phyloP scores from a whole-genome alignment of 2,797 vertebrate species.

The Siniperca scherzeri region DNA sequence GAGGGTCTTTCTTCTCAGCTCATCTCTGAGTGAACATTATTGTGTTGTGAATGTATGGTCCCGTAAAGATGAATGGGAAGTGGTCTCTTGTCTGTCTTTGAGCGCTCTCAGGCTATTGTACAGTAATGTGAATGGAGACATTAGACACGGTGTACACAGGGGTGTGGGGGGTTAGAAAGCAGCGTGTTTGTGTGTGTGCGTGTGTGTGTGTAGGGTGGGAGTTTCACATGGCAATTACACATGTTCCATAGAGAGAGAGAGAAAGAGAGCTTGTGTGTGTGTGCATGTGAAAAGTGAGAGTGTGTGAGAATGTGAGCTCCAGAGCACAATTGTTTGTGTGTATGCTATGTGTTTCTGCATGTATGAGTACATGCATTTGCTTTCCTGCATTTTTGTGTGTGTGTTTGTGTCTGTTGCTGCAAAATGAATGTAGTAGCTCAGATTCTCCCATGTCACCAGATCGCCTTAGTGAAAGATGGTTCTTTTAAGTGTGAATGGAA shows the following conservation, averaged over 20 bases:
- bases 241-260: conserved; percentile 2
- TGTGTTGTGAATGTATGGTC: conserved; percentile 66
- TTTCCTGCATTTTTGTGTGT: background rate
- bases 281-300: background rate
- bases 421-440: conserved; percentile 10
- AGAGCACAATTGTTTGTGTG: background rate
- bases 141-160: conserved; percentile 70
- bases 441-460: conserved; percentile 61
- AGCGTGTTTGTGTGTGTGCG: conserved; percentile 20
- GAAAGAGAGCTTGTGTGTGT: background rate
- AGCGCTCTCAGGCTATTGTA: conserved; percentile 71
- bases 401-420: background rate
- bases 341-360: background rate
- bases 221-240: conserved; percentile 55
- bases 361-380: background rate
- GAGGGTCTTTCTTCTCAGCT: conserved; percentile 57
- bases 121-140: conserved; percentile 80
- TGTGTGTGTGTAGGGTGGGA: conserved; percentile 23
- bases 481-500: conserved; percentile 3
- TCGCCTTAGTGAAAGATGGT: conserved; percentile 47
- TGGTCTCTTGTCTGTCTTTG: conserved; percentile 57
- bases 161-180: conserved; percentile 29
- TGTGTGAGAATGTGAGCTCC: background rate
- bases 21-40: conserved; percentile 52
- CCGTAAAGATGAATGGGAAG: conserved; percentile 70